Conservation (phyloP, 2,888 invertebrate species). For the Zhengitettix transpicula region DNA sequence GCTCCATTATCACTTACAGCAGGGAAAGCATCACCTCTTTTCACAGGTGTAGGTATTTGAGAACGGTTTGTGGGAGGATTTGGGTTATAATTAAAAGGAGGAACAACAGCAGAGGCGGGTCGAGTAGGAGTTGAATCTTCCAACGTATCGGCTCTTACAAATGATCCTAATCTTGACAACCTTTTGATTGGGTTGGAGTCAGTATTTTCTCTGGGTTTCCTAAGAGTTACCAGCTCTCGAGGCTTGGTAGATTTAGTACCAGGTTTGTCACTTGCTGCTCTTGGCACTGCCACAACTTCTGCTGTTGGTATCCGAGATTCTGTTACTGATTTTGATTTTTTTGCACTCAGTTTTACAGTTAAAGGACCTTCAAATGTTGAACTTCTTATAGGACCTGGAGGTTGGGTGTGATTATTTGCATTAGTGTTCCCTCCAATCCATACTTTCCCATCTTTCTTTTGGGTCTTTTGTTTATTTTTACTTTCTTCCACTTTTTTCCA, state of each 20-base stretch:
- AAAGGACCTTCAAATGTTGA: not conserved
- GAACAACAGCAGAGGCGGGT: slow-evolving; percentile 27
- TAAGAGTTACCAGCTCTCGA: too few species aligned
- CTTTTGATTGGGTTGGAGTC: slow-evolving; percentile 19
- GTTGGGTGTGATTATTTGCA: not conserved
- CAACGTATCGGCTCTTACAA: slow-evolving; percentile 19
- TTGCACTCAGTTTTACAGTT: not conserved
- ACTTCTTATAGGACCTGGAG: not conserved
- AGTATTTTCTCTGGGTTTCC: too few species aligned
- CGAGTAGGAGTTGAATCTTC: not conserved
- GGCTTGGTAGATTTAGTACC: too few species aligned
- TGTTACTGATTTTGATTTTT: slow-evolving; percentile 20
- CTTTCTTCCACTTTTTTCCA: slow-evolving; percentile 64
- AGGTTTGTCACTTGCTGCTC: not conserved
- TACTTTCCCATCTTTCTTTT: slow-evolving; percentile 40
- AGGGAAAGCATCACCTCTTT: not conserved
- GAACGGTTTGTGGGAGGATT: not conserved
- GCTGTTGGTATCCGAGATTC: slow-evolving; percentile 18
- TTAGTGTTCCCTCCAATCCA: slow-evolving; percentile 31
- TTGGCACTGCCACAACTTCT: too few species aligned
- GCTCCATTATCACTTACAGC: too few species aligned
- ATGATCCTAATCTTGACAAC: slow-evolving; percentile 33
- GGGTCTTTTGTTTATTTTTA: slow-evolving; percentile 35
- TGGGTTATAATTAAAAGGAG: slow-evolving; percentile 32
- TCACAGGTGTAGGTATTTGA: slow-evolving; percentile 8